Evolutionary conservation across 2,888 invertebrate species (phyloP), one percentile per base, ranked within the genome.

Genomic region (Eledona agricola): DNA sequence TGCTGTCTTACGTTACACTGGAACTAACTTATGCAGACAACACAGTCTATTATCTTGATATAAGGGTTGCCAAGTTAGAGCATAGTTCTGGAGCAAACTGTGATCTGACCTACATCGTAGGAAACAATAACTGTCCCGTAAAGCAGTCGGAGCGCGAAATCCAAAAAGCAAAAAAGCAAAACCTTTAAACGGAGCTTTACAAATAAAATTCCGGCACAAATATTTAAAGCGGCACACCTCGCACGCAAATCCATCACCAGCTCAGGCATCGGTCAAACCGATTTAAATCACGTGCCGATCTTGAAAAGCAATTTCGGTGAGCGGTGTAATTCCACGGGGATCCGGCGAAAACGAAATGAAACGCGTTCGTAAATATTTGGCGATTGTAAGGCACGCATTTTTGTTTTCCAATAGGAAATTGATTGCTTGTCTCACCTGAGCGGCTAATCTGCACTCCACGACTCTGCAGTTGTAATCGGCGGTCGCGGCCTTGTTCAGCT

Each of bases 401-500:
- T 19, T 19, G 5, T 19, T 19, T 3, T 4, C 19, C 6, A 19
- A 19, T 19, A 4, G 19, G 5, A 20, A 11, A 16, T 5, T 4
- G 17, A 19, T 7, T 31, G 17, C 17, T 31, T 31, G 31, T 12
- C 79, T 70, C 71, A 93, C 85, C 86, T 91, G 85, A 55, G 90
- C 88, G n/a, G 93, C 95, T 12, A 97, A 75, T 42, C 94, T 85
- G 70, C 98, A 98, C 79, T 99, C 98, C 20, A 92, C 89, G 0
- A 99, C 99, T 42, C 99, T 80, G 59, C 88, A 86, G 77, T 99
- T 99, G 75, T 85, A 99, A 75, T 95, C 89, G 20, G 85, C 83
- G 0, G 93, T 91, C 6, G 96, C 93, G 4, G 97, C 98, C 80
- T 99, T 99, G 76, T 98, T 96, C 59, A 90, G 86, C 73, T 89